These are phyloP conservation scores for Cavia aperea DNA, from an alignment of 2,113 vertebrate genomes.

Conservation along the genomic window DNA sequence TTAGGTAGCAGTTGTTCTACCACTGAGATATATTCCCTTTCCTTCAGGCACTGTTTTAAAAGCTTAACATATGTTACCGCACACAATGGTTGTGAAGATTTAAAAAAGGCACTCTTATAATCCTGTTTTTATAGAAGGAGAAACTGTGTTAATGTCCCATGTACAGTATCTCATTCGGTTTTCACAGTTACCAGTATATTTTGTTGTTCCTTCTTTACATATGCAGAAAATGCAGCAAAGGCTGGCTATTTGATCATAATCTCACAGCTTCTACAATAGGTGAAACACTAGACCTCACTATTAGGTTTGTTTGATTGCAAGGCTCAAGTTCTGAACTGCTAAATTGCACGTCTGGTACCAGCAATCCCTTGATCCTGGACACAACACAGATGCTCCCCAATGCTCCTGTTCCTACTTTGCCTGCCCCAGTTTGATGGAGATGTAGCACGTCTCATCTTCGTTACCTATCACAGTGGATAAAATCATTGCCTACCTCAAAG, in stretches of 20 bases:
- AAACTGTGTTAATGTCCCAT: background rate
- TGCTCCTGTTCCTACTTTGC: background rate
- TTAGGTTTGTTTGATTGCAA: background rate
- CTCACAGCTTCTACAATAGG: background rate
- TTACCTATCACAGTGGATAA: background rate
- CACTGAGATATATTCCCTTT: background rate
- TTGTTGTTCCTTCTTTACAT: background rate
- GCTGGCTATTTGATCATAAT: background rate
- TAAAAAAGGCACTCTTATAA: background rate
- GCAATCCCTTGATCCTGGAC: background rate
- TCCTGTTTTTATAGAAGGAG: background rate
- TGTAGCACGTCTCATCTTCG: background rate
- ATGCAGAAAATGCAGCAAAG: background rate
- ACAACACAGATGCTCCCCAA: fast-evolving
- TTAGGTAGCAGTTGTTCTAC: background rate
- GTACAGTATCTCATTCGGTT: background rate
- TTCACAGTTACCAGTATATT: background rate
- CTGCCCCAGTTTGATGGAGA: background rate
- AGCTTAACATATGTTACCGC: background rate
- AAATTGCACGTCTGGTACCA: background rate
- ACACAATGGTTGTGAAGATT: background rate
- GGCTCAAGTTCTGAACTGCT: background rate
- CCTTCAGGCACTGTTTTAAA: background rate
- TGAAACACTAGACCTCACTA: background rate
- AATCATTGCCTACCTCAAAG: background rate